These are phyloP conservation scores for Apis dorsata DNA, from an alignment of 1,140 invertebrate genomes.

Conservation along the genomic window DNA sequence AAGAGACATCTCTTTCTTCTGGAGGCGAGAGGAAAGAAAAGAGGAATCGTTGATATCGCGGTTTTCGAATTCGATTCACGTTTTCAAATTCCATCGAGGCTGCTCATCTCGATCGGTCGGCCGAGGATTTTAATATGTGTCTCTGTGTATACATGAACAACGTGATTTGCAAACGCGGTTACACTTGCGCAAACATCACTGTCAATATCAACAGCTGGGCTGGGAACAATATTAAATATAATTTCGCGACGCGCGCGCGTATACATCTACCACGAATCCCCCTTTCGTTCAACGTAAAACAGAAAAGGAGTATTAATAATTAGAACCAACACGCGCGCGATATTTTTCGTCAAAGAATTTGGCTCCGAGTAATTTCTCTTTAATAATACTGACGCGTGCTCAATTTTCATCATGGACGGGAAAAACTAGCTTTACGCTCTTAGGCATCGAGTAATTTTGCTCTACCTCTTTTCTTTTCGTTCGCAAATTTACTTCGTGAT, in stretches of 20 bases:
- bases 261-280: too few relatives aligned
- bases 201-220: background rate
- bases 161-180: constrained; percentile 23
- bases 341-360: background rate
- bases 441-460: too few relatives aligned
- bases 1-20: too few relatives aligned
- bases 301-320: background rate
- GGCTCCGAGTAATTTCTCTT: background rate
- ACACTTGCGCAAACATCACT: background rate
- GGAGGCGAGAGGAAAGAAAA: too few relatives aligned
- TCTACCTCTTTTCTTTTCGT: too few relatives aligned
- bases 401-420: too few relatives aligned
- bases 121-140: background rate
- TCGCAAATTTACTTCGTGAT: too few relatives aligned
- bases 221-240: background rate
- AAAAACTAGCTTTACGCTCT: too few relatives aligned
- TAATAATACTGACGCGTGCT: too few relatives aligned
- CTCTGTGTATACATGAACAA: too few relatives aligned
- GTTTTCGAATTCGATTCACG: too few relatives aligned
- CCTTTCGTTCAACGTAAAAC: background rate
- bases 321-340: background rate
- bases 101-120: background rate
- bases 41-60: too few relatives aligned
- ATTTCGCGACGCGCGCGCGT: background rate
- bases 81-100: background rate